Conservation (phyloP, 2,113 vertebrate genomes). For the Dromiciops gliroides region DNA sequence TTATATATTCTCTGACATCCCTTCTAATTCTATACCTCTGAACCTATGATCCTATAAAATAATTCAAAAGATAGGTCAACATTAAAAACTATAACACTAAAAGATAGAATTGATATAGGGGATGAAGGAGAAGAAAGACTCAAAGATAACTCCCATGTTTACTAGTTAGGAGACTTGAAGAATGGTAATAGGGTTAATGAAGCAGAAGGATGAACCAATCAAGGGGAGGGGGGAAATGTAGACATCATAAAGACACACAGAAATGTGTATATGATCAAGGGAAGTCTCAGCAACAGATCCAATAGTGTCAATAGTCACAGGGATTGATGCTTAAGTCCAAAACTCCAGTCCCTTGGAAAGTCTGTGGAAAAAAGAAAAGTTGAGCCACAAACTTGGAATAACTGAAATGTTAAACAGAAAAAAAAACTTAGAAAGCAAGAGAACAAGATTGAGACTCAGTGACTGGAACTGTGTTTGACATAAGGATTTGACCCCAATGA, state of each 20-base stretch:
- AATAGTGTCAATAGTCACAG: not conserved
- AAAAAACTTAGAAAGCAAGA: not conserved
- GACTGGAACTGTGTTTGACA: not conserved
- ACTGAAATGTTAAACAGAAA: not conserved
- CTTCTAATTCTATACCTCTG: not conserved
- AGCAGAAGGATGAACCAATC: not conserved
- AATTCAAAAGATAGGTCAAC: not conserved
- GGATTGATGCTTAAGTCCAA: not conserved
- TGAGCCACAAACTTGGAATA: not conserved
- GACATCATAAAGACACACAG: not conserved
- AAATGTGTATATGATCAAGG: not conserved
- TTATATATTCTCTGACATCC: not conserved
- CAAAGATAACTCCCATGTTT: not conserved
- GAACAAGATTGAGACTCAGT: not conserved
- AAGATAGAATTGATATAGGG: not conserved
- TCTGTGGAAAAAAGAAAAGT: not conserved
- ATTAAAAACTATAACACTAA: not conserved
- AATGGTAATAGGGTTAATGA: not conserved
- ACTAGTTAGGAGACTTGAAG: not conserved
- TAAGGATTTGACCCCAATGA: not conserved
- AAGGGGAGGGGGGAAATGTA: not conserved
- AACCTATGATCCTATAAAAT: not conserved
- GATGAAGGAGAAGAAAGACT: not conserved
- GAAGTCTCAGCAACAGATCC: not conserved
- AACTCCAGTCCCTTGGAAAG: not conserved